A percentile compares a stretch with the other conserved stretches of the same genome.
Conservation (phyloP, 2,113 vertebrate species). For the Nerophis lumbriciformis region DNA sequence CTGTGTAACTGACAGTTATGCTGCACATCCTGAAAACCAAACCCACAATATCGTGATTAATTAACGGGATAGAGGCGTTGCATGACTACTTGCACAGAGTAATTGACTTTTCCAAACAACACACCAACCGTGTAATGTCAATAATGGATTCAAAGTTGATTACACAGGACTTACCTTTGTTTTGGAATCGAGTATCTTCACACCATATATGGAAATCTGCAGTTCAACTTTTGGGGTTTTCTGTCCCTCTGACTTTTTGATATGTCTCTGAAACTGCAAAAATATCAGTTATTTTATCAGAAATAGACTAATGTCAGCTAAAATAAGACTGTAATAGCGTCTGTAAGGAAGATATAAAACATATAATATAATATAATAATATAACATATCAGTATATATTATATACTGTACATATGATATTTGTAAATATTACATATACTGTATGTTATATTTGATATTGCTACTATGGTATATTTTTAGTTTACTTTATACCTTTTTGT, state of each 20-base stretch:
- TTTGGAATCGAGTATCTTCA: constrained; percentile 95
- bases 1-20: constrained; percentile 95
- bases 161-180: constrained; percentile 79
- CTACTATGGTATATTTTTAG: too few relatives aligned
- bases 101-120: too few relatives aligned
- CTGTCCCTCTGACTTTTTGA: constrained; percentile 97
- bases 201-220: constrained; percentile 97
- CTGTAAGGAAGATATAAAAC: neutral
- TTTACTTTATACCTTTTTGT: too few relatives aligned
- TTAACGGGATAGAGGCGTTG: neutral
- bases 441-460: too few relatives aligned
- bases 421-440: too few relatives aligned
- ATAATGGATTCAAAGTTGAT: neutral
- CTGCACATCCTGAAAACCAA: constrained; percentile 83
- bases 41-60: constrained; percentile 10
- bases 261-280: constrained; percentile 93
- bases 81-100: neutral
- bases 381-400: too few relatives aligned
- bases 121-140: neutral
- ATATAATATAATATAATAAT: too few relatives aligned
- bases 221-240: constrained; percentile 94
- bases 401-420: too few relatives aligned
- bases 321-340: neutral
- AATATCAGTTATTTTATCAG: neutral
- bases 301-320: too few relatives aligned